Evolutionary conservation across 2,797 vertebrate species (phyloP).

Genomic region (Lophius americanus): DNA sequence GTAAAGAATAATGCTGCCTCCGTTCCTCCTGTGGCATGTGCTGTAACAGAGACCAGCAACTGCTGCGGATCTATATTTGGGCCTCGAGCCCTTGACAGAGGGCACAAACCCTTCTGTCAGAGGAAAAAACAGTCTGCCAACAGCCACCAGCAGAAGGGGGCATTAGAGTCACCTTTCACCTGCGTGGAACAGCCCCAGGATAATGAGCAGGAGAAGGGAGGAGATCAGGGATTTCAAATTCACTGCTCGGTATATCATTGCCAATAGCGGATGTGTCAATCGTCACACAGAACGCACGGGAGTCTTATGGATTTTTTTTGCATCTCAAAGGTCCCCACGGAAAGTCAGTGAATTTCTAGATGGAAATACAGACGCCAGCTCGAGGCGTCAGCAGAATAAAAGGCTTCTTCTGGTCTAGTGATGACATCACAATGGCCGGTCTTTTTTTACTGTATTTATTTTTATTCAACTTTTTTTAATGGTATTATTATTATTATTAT

Average conservation of each 20-base stretch:
- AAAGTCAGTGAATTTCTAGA: no score
- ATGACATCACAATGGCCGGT: no score
- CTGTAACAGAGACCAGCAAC: conserved; percentile 45
- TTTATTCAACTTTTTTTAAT: no score
- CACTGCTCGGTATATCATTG: not conserved
- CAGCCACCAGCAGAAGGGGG: conserved; percentile 12
- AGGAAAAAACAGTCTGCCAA: conserved; percentile 46
- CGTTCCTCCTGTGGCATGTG: conserved; percentile 38
- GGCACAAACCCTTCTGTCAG: conserved; percentile 51
- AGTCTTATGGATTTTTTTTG: no score
- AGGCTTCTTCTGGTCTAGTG: no score
- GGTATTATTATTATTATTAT: no score
- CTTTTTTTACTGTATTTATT: no score
- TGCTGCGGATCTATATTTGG: conserved; percentile 68
- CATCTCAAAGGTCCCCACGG: not conserved
- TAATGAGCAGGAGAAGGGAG: conserved; percentile 36
- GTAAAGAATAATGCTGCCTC: conserved; percentile 34
- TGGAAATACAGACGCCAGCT: no score
- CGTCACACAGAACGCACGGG: not conserved
- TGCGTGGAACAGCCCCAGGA: conserved; percentile 29
- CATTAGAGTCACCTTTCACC: conserved; percentile 51
- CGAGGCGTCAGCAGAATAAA: no score
- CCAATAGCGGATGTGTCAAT: not conserved
- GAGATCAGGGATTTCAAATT: conserved; percentile 21
- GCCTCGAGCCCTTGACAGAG: conserved; percentile 48